Percentiles rank a stretch among this genome's conserved stretches.
phyloP scores from a whole-genome alignment of 2,113 vertebrate species.

The Zapornia atra region DNA sequence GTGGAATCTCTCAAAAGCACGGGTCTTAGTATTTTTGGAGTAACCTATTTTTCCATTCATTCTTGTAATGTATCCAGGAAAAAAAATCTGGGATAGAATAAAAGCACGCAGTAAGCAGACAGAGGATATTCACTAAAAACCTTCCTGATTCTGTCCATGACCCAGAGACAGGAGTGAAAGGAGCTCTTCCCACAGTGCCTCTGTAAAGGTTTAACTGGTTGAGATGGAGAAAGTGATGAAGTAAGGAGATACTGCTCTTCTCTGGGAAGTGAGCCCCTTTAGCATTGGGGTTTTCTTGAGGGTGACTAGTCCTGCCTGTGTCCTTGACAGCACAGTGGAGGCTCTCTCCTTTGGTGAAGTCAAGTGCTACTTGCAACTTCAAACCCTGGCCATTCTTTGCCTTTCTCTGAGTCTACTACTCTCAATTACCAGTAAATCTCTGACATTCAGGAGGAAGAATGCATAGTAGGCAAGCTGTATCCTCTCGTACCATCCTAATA shows the following conservation, averaged over 20 bases:
- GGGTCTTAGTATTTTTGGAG: not conserved
- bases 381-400: not conserved
- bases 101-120: not conserved
- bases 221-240: not conserved
- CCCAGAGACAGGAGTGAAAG: not conserved
- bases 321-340: not conserved
- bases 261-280: not conserved
- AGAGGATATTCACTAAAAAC: not conserved
- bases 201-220: not conserved
- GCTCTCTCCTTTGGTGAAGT: not conserved
- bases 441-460: not conserved
- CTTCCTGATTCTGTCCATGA: not conserved
- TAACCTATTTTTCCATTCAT: not conserved
- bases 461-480: not conserved
- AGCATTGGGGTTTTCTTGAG: not conserved
- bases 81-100: not conserved
- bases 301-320: not conserved
- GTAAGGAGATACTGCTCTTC: not conserved
- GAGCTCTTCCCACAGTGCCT: not conserved
- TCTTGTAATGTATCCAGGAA: not conserved
- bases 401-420: not conserved
- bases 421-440: not conserved
- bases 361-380: not conserved
- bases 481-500: not conserved
- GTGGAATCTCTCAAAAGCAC: not conserved